phyloP scores from a whole-genome alignment of 2,797 vertebrate genomes.

The Cossypha dichroa region DNA sequence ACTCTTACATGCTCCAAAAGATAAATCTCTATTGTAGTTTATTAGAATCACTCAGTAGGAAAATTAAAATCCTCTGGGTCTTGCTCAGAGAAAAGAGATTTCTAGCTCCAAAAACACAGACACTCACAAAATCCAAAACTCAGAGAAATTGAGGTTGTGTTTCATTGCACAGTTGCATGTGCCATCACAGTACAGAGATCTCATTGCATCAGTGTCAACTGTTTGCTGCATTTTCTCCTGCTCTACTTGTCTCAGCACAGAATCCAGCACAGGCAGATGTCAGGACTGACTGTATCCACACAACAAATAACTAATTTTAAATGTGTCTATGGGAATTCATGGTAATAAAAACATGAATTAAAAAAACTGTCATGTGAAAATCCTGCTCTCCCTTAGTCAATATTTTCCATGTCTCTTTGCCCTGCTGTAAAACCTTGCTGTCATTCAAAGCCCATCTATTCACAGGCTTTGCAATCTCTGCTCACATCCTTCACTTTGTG shows the following conservation, averaged over 20 bases:
- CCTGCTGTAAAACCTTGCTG: neutral
- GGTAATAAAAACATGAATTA: neutral
- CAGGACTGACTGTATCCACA: neutral
- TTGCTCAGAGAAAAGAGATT: neutral
- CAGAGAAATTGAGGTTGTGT: neutral
- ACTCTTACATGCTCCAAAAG: neutral
- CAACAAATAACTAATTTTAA: constrained; percentile 22
- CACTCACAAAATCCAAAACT: neutral
- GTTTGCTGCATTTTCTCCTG: neutral
- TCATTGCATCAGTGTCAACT: neutral
- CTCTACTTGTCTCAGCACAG: neutral
- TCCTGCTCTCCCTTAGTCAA: neutral
- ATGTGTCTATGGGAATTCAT: neutral
- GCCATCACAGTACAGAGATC: neutral
- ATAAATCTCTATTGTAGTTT: neutral
- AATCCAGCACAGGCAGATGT: neutral
- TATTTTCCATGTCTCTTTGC: neutral
- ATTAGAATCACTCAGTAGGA: neutral
- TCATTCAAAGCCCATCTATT: neutral
- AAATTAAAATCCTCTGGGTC: neutral
- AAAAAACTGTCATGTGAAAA: constrained; percentile 16
- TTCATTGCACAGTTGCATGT: neutral
- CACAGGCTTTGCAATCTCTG: neutral
- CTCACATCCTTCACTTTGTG: neutral
- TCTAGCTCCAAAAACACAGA: neutral